Conservation (phyloP, 2,797 vertebrate species). For the Tympanoctomys barrerae region DNA sequence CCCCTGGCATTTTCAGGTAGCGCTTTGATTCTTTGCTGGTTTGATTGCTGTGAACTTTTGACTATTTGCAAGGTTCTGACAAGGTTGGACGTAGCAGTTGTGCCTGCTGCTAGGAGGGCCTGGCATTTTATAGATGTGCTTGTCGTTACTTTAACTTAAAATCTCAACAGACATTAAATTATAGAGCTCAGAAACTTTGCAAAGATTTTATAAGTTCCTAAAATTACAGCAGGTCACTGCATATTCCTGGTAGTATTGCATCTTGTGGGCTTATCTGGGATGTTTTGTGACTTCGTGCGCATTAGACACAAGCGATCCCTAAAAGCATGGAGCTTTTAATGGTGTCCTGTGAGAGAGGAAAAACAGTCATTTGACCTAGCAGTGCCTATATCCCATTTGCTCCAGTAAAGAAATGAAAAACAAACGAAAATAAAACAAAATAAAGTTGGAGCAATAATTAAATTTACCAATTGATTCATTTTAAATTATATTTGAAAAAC, state of each 20-base stretch:
- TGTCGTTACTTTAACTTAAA: neutral
- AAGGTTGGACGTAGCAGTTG: neutral
- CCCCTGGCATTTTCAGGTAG: neutral
- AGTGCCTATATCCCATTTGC: neutral
- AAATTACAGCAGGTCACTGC: neutral
- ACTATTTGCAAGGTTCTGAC: neutral
- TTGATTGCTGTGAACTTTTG: neutral
- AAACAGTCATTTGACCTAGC: neutral
- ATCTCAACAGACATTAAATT: neutral
- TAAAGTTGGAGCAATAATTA: neutral
- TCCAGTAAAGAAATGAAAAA: neutral
- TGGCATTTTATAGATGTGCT: neutral
- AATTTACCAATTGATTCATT: neutral
- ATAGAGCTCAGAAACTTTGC: neutral
- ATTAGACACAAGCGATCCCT: neutral
- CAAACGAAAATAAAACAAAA: too few relatives aligned
- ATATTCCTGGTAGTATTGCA: neutral
- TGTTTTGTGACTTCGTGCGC: neutral
- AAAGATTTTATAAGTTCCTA: neutral
- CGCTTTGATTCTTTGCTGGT: neutral
- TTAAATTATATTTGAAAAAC: neutral
- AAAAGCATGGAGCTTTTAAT: neutral
- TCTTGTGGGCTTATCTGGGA: neutral
- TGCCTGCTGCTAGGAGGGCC: neutral
- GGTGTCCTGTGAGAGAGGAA: neutral